Evolutionary conservation across 2,113 vertebrate species (phyloP), one percentile per base, ranked within the genome.

Genomic region (Clupea harengus): DNA sequence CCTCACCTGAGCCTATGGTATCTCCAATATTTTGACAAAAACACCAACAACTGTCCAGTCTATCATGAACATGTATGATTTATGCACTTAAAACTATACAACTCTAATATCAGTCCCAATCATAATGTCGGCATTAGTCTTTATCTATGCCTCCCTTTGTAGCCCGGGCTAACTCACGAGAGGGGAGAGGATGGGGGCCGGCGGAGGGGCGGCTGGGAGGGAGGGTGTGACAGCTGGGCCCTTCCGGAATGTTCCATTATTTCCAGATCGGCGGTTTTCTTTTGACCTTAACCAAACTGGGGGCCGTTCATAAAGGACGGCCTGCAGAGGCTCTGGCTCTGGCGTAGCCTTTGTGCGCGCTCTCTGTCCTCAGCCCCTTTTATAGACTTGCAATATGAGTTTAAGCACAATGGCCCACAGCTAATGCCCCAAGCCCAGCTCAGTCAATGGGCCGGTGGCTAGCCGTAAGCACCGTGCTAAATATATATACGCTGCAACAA

Each of bases 181-280:
- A 39, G 13, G 10, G 10, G 11, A 39, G 67, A 15, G 25, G 28
- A 39, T 75, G 9, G 4, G 67, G 67, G 82, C 86, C 46, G 45
- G 82, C n/a, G 67, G 64, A 20, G 0, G 0, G 28, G 15, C 90
- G 94, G 94, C 93, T 92, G 91, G 90, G 88, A 90, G 91, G 84
- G 86, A 50, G 15, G 88, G 92, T 86, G 72, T n/a, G 8, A 92
- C 82, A 60, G 92, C 3, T 0, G 90, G 89, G 84, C 87, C 92
- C 92, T 95, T 92, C 94, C 8, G 9, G 91, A 92, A 94, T 94
- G 91, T 92, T 89, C 89, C 89, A 89, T 95, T 95, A 94, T 95
- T 96, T 95, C 94, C 93, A 95, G 89, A 94, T 93, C 93, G 93
- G 88, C 92, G 93, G 90, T 90, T 95, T 90, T 93, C 92, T 94